Conservation (phyloP, 2,797 vertebrate genomes). For the Smutsia gigantea region DNA sequence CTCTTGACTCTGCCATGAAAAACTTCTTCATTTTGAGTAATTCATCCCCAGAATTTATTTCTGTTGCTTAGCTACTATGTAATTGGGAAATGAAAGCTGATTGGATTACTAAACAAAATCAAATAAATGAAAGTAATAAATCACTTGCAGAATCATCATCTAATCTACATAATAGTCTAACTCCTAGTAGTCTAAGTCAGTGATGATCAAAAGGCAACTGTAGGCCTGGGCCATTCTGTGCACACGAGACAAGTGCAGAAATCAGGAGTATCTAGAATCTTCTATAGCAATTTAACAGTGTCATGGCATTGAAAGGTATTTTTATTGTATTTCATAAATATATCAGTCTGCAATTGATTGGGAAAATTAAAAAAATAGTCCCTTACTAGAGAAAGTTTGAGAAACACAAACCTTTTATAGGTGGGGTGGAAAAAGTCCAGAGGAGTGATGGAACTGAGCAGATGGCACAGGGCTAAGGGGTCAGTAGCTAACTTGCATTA, state of each 20-base stretch:
- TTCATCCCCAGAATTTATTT: background rate
- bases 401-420: background rate
- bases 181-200: background rate
- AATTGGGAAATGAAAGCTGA: slow-evolving; percentile 7
- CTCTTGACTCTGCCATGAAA: background rate
- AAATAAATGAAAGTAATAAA: background rate
- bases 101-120: background rate
- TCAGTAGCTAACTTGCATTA: background rate
- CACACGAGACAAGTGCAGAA: background rate
- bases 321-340: background rate
- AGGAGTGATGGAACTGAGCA: no score
- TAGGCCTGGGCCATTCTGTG: background rate
- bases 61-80: background rate
- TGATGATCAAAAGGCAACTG: background rate
- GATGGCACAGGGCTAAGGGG: background rate
- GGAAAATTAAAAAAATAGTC: background rate
- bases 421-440: background rate
- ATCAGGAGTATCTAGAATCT: background rate
- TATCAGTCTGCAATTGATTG: background rate
- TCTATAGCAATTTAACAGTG: background rate
- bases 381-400: background rate
- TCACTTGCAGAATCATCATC: background rate
- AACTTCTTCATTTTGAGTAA: background rate
- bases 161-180: background rate
- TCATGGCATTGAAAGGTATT: background rate